phyloP scores from a whole-genome alignment of 1,140 invertebrate species.

The Temnothorax curvispinosus region DNA sequence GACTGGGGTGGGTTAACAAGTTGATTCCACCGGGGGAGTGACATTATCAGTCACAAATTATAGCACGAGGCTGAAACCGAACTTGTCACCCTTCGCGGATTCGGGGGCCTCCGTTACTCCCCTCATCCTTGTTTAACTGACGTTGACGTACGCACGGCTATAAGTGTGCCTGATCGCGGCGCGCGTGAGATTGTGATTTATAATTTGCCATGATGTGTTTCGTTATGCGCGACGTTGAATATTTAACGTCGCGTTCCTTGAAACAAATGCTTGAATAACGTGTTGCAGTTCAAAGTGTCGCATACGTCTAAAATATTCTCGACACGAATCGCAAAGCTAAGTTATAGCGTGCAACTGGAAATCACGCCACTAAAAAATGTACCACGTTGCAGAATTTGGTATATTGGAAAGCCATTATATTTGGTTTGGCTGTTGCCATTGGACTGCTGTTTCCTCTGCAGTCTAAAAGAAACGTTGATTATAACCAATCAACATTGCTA shows the following conservation, averaged over 20 bases:
- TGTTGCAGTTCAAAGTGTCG: neutral
- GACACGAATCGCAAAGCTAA: neutral
- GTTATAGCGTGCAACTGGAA: neutral
- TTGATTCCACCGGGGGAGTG: constrained; percentile 50
- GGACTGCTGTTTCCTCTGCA: neutral
- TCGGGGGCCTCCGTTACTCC: constrained; percentile 2
- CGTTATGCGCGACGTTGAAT: neutral
- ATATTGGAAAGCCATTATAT: neutral
- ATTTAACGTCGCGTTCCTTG: neutral
- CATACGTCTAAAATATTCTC: neutral
- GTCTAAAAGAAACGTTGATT: neutral
- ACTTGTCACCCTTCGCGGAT: constrained; percentile 53
- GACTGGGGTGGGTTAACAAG: constrained; percentile 49
- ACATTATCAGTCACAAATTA: constrained; percentile 64
- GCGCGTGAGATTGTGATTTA: constrained; percentile 40
- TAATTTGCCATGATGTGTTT: constrained; percentile 31
- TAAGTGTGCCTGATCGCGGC: constrained; percentile 22
- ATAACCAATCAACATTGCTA: neutral
- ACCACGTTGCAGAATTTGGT: neutral
- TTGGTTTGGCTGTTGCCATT: neutral
- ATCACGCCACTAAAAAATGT: constrained; percentile 11
- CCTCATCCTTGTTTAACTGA: constrained; percentile 38
- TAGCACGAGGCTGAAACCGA: constrained; percentile 49
- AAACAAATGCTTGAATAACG: neutral
- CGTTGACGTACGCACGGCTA: constrained; percentile 31